Evolutionary conservation across 2,113 vertebrate genomes (phyloP), one percentile per base, ranked within the genome.

Genomic region (Epinephelus moara): DNA sequence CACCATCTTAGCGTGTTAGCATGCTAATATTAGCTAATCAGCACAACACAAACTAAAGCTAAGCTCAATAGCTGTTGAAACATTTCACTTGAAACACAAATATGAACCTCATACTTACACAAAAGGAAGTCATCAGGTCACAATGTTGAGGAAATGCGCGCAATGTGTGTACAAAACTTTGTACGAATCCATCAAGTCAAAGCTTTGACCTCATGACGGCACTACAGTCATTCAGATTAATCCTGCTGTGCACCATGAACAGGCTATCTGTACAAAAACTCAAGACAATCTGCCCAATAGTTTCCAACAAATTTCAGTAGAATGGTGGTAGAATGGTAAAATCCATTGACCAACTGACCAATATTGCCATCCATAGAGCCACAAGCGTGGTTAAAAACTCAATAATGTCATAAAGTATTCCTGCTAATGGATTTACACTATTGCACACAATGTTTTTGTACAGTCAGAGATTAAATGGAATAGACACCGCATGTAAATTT

Each of bases 391-490:
- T 33, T 78, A n/a, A 37, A 55, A 63, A 37, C 71, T 55, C 52
- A 57, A 77, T 72, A 37, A 19, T 47, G 10, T 33, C 12, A 63
- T 60, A 59, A 55, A 27, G 17, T 11, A 72, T 47, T 59, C 5
- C 59, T 40, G 50, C 59, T 71, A 52, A 67, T 23, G 55, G 67
- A 56, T 67, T 61, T 33, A 67, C 17, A 81, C 9, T 27, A 25
- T 59, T 47, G 19, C 45, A 45, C 50, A 12, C 64, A 70, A 70
- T 25, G 45, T 30, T 71, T 59, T 66, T 57, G 64, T 52, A 62
- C 25, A 68, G 42, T 2, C 42, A 45, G 17, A 60, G 59, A 49
- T 66, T 64, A 57, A 62, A 68, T 67, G 12, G 21, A 66, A 49
- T 3, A 50, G 6, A 10, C 40, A 55, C 42, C 10, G 50, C 9